Evolutionary conservation across 2,888 invertebrate species (phyloP), one percentile per base, ranked within the genome.

Genomic region (Metopia argyrocephala): DNA sequence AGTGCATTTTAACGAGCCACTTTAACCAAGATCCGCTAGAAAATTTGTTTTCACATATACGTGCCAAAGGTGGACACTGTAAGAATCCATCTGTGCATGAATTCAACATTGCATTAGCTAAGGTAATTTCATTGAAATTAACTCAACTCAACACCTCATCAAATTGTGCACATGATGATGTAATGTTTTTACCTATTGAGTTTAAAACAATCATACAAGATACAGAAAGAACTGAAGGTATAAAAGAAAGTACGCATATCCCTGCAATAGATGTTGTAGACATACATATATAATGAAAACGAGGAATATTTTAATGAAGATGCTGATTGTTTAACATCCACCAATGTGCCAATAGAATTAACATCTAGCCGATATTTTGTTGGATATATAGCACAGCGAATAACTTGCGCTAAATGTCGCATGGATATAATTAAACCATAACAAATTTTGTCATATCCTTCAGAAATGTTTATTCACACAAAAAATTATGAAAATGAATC

Each of bases 11-110:
- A 57, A 78, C 78, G 18, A 59, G 71, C 38, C 71, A 57, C 15
- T 71, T 78, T 48, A 73, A 71, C 28, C 70, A 76, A 54, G 62
- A 69, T 57, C 52, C 76, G n/a, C 21, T 71, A 48, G 64, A 78
- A 78, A 78, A 71, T 28, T 20, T 45, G 23, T 66, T 78, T 70
- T 70, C 64, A 25, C 59, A 52, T 57, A 46, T 68, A 46, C 65
- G 78, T 27, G 78, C 66, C 20, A 66, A 78, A 50, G 66, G 73
- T 6, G n/a, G n/a, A n/a, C 57, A 73, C 54, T 59, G 65, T 45
- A 73, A 46, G 52, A 70, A 78, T 68, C 52, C 57, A 9, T 61
- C 61, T 27, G 71, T 70, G 65, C 18, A 45, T 21, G 21, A 25
- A 61, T 75, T 62, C 65, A 71, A 76, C n/a, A 56, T 56, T 7